Conservation (phyloP, 2,888 invertebrate genomes). For the Stramonita haemastoma region DNA sequence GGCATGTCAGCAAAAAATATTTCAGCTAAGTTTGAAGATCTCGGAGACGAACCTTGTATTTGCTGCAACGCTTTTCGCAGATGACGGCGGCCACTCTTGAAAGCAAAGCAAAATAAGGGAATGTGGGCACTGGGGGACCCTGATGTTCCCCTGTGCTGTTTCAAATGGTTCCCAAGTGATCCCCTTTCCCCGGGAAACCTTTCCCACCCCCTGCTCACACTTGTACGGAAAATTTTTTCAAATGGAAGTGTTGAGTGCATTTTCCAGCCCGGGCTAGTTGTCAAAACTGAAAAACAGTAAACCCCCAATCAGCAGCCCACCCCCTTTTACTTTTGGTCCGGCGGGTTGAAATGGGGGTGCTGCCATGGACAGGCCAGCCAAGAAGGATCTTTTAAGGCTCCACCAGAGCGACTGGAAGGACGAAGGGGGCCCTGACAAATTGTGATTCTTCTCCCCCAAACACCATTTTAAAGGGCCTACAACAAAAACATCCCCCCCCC, state of each 20-base stretch:
- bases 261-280: slow-evolving; percentile 25
- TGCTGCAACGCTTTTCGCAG: slow-evolving; percentile 20
- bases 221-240: slow-evolving; percentile 36
- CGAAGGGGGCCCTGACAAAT: background rate
- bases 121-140: slow-evolving; percentile 14
- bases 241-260: slow-evolving; percentile 35
- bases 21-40: background rate
- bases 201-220: slow-evolving; percentile 28
- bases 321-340: background rate
- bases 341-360: background rate
- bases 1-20: background rate
- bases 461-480: slow-evolving; percentile 1
- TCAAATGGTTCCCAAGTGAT: slow-evolving; percentile 32
- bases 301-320: background rate
- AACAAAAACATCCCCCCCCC: slow-evolving; percentile 25
- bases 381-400: background rate
- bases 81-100: slow-evolving; percentile 30
- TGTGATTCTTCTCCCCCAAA: background rate
- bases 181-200: slow-evolving; percentile 36
- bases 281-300: slow-evolving; percentile 18
- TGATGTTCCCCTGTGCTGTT: slow-evolving; percentile 32
- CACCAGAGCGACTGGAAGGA: background rate
- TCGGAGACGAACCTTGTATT: background rate
- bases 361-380: background rate
- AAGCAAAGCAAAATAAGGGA: slow-evolving; percentile 22